phyloP scores from a whole-genome alignment of 2,113 vertebrate genomes.

The Leucopternis melanops region DNA sequence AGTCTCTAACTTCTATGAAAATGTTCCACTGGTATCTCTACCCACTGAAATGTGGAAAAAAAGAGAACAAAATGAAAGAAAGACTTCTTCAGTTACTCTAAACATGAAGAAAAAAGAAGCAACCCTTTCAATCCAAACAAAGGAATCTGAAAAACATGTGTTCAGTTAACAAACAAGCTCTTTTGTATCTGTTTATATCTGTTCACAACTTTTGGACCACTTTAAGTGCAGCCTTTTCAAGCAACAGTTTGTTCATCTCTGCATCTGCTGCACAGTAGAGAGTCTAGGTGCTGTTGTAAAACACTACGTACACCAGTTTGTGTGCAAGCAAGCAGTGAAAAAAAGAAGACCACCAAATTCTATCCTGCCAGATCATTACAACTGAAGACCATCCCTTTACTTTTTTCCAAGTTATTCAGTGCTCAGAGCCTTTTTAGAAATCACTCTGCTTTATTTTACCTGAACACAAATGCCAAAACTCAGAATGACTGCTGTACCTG shows the following conservation, averaged over 20 bases:
- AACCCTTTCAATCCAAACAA: not conserved
- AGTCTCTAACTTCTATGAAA: not conserved
- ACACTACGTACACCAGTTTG: accelerated
- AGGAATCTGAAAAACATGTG: not conserved
- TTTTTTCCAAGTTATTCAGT: not conserved
- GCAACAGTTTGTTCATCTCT: not conserved
- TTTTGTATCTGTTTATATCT: not conserved
- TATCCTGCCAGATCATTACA: not conserved
- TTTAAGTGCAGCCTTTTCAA: not conserved
- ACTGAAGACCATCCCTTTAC: not conserved
- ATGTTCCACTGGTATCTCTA: not conserved
- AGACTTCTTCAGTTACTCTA: not conserved
- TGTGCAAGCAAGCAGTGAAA: not conserved
- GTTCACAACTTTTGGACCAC: not conserved
- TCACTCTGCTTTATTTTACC: not conserved
- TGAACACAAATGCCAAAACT: not conserved
- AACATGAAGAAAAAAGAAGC: not conserved
- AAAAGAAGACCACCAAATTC: not conserved
- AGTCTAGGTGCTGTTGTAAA: not conserved
- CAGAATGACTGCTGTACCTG: not conserved
- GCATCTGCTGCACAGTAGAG: not conserved
- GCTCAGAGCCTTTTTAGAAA: not conserved
- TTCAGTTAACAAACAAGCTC: not conserved
- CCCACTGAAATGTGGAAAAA: not conserved
- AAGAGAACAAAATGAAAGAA: not conserved